Conservation (phyloP, 1,140 invertebrate genomes). For the Hestina assimilis region DNA sequence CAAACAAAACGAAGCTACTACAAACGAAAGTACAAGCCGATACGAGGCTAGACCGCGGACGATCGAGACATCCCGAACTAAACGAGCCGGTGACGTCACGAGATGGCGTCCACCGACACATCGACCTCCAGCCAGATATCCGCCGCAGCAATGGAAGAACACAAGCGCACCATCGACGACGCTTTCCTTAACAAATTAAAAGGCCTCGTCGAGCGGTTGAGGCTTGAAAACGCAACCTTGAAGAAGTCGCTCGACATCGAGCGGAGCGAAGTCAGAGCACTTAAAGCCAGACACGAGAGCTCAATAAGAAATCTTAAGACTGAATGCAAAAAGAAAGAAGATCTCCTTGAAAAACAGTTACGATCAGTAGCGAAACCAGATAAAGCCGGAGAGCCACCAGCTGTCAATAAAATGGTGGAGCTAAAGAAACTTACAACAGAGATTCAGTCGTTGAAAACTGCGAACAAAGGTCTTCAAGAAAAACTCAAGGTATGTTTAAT, state of each 20-base stretch:
- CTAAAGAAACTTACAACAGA: slow-evolving; percentile 63
- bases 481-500: slow-evolving; percentile 67
- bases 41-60: slow-evolving; percentile 68
- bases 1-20: slow-evolving; percentile 21
- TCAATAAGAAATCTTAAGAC: slow-evolving; percentile 69
- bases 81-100: slow-evolving; percentile 62
- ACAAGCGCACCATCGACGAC: slow-evolving; percentile 73
- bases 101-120: slow-evolving; percentile 74
- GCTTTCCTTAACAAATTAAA: slow-evolving; percentile 72
- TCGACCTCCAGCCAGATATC: slow-evolving; percentile 71
- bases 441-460: slow-evolving; percentile 74
- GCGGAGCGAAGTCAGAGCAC: slow-evolving; percentile 76
- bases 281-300: slow-evolving; percentile 70
- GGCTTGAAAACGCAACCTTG: slow-evolving; percentile 72
- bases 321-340: slow-evolving; percentile 72
- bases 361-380: slow-evolving; percentile 54
- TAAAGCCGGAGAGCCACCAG: slow-evolving; percentile 43
- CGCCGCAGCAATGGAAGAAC: slow-evolving; percentile 55
- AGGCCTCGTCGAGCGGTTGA: slow-evolving; percentile 70
- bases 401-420: slow-evolving; percentile 51
- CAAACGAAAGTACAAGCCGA: slow-evolving; percentile 9
- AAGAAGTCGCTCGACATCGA: slow-evolving; percentile 76
- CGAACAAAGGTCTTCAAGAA: slow-evolving; percentile 75
- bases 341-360: slow-evolving; percentile 69
- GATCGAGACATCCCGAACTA: slow-evolving; percentile 62